These are phyloP conservation scores for Zaprionus nigranus DNA, from an alignment of 1,140 invertebrate genomes.

Conservation along the genomic window DNA sequence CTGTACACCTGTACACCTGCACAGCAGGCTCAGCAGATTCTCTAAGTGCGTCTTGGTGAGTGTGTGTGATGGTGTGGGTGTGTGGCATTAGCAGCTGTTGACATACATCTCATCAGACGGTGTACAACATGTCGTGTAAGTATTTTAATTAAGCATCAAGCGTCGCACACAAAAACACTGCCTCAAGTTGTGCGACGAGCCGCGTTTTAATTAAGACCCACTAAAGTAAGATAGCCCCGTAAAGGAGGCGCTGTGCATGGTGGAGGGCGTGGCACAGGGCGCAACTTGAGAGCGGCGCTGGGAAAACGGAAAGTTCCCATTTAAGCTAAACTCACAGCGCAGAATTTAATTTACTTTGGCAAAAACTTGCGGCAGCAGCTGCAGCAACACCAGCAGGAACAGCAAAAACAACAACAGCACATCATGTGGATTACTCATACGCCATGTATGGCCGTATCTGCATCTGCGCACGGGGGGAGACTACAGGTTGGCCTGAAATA, in stretches of 20 bases:
- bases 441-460: slow-evolving; percentile 35
- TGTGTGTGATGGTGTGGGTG: background rate
- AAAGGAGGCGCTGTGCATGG: slow-evolving; percentile 1
- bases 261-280: background rate
- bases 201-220: slow-evolving; percentile 80
- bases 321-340: slow-evolving; percentile 74
- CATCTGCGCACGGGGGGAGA: background rate
- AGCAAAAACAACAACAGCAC: slow-evolving; percentile 28
- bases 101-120: slow-evolving; percentile 60
- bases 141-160: slow-evolving; percentile 83
- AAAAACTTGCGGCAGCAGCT: slow-evolving; percentile 73
- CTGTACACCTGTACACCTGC: too few species aligned
- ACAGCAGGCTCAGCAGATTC: too few species aligned
- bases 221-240: slow-evolving; percentile 65
- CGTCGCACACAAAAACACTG: slow-evolving; percentile 58
- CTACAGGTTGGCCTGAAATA: slow-evolving; percentile 55
- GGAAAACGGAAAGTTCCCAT: slow-evolving; percentile 71
- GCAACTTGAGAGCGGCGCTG: slow-evolving; percentile 12
- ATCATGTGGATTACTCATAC: slow-evolving; percentile 65
- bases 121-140: slow-evolving; percentile 79
- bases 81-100: slow-evolving; percentile 71
- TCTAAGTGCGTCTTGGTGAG: too few species aligned
- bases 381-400: slow-evolving; percentile 36
- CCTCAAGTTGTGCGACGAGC: slow-evolving; percentile 61
- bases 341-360: slow-evolving; percentile 78